phyloP scores from a whole-genome alignment of 35 echinoderm and acorn worm species.

The Lytechinus pictus region DNA sequence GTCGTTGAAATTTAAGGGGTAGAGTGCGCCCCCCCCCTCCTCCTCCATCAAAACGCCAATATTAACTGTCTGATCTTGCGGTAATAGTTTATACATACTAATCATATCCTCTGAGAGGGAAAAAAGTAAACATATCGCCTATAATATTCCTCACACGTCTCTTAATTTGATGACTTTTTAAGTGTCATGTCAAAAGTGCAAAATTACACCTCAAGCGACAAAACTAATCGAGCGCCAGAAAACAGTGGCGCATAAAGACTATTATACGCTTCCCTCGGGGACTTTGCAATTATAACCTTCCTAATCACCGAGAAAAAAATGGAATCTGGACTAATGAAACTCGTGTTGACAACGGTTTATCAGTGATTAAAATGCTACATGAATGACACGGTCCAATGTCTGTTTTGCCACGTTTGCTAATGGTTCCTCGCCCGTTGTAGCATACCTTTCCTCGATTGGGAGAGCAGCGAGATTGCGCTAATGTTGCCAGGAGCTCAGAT shows the following conservation, averaged over 20 bases:
- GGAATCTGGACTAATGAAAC: not conserved
- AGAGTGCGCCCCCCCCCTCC: too few relatives aligned
- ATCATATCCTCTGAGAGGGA: not conserved
- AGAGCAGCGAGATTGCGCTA: not conserved
- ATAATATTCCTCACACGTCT: not conserved
- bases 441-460: not conserved
- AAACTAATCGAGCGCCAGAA: not conserved
- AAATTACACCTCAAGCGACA: not conserved
- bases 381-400: not conserved
- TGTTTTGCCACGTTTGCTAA: not conserved
- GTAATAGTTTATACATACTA: too few relatives aligned
- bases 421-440: not conserved
- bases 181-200: not conserved
- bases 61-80: too few relatives aligned
- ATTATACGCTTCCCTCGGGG: not conserved
- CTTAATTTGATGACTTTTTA: not conserved
- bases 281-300: not conserved
- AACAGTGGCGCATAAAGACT: not conserved
- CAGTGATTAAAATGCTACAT: not conserved
- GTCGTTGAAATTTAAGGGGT: too few relatives aligned
- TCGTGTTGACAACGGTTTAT: not conserved
- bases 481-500: not conserved
- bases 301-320: not conserved
- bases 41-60: too few relatives aligned
- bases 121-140: not conserved